Evolutionary conservation across 2,888 invertebrate genomes (phyloP).

Genomic region (Stramonita haemastoma): DNA sequence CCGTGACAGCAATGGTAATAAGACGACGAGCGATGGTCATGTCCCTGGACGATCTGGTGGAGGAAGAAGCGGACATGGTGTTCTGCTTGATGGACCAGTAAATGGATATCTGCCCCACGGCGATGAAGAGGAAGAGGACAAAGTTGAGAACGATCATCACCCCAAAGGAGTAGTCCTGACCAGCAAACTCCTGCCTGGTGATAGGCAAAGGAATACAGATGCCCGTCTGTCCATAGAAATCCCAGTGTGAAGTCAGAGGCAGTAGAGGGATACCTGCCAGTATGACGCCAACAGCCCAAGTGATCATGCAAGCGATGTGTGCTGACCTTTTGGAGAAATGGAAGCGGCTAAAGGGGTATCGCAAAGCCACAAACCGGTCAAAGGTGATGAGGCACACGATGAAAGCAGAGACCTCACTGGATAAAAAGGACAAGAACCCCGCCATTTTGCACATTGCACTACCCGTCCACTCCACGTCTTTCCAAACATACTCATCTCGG

Average conservation of each 20-base stretch:
- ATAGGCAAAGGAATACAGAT: constrained; percentile 48
- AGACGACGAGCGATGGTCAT: too few species aligned
- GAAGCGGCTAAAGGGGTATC: neutral
- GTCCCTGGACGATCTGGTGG: too few species aligned
- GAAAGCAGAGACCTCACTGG: neutral
- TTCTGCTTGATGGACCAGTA: constrained; percentile 59
- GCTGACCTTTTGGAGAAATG: neutral
- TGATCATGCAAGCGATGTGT: neutral
- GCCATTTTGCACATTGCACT: neutral
- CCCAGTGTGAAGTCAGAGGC: constrained; percentile 48
- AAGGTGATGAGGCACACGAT: constrained; percentile 82
- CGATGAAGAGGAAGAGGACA: constrained; percentile 68
- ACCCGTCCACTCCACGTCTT: neutral
- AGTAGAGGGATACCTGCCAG: constrained; percentile 55
- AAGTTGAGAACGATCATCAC: constrained; percentile 66
- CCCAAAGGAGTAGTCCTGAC: neutral
- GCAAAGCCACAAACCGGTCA: constrained; percentile 79
- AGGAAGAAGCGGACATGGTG: neutral
- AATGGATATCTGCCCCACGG: constrained; percentile 70
- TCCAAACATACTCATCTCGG: neutral
- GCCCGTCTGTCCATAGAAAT: constrained; percentile 67
- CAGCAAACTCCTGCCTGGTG: neutral
- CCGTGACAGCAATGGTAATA: too few species aligned
- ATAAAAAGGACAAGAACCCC: neutral
- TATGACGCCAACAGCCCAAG: neutral